Conservation (phyloP, 2,113 vertebrate species). For the Mellivora capensis region DNA sequence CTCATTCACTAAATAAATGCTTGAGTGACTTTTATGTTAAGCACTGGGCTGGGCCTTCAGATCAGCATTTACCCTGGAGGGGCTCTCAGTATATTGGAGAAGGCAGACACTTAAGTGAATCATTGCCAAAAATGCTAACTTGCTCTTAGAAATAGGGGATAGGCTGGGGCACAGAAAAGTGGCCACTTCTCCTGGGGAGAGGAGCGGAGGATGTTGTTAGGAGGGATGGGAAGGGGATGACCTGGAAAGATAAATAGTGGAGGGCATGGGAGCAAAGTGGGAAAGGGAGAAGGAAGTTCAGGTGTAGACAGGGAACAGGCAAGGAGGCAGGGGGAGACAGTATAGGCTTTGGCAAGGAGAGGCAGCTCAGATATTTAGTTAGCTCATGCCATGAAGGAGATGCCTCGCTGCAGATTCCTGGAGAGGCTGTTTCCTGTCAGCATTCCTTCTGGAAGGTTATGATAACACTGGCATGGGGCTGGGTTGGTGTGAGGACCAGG, state of each 20-base stretch:
- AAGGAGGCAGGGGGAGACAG: neutral
- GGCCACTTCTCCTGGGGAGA: neutral
- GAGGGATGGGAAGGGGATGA: neutral
- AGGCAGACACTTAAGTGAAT: neutral
- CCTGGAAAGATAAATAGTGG: neutral
- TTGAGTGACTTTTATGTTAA: neutral
- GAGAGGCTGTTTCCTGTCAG: neutral
- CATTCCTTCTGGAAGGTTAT: neutral
- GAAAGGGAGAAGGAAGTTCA: neutral
- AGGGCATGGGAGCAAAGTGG: neutral
- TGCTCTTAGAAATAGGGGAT: neutral
- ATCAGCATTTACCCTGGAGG: neutral
- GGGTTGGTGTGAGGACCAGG: neutral
- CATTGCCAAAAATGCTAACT: neutral
- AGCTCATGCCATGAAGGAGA: neutral
- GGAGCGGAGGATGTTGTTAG: neutral
- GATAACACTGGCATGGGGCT: neutral
- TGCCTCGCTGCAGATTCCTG: neutral
- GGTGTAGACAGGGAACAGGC: neutral
- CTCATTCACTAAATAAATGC: neutral
- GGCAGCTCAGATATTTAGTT: neutral
- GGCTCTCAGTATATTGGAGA: neutral
- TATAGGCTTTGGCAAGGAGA: neutral
- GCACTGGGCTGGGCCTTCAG: neutral
- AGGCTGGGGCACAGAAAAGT: neutral